Evolutionary conservation across 2,888 invertebrate species (phyloP).

Genomic region (Balanococcus diminutus): DNA sequence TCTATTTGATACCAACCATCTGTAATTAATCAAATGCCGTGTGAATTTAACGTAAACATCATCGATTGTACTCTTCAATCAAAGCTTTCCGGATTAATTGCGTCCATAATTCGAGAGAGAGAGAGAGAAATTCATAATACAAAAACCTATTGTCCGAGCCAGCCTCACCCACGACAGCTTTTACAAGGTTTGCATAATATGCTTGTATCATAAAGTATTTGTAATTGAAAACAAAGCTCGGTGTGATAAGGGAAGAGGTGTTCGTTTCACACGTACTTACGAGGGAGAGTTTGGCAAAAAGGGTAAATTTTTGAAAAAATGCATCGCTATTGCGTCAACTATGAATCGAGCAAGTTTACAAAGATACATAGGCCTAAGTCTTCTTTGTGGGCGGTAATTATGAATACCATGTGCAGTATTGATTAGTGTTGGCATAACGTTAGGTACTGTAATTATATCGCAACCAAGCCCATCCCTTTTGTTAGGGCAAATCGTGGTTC

Average conservation of each 20-base stretch:
- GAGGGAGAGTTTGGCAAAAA: not conserved
- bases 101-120: not conserved
- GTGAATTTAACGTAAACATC: not conserved
- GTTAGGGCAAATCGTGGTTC: not conserved
- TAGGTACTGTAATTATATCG: not conserved
- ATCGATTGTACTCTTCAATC: too few species aligned
- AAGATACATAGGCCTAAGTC: not conserved
- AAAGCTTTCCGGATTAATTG: not conserved
- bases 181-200: not conserved
- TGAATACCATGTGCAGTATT: not conserved
- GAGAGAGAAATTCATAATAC: too few species aligned
- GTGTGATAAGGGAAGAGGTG: not conserved
- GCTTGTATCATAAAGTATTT: not conserved
- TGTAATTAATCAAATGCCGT: not conserved
- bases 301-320: not conserved
- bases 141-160: not conserved
- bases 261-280: not conserved
- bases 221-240: not conserved
- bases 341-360: not conserved
- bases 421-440: not conserved
- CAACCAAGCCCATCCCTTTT: not conserved
- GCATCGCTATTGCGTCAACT: not conserved
- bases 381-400: not conserved
- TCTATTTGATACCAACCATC: slow-evolving; percentile 50
- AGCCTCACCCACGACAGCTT: too few species aligned